These are phyloP conservation scores for Candidula unifasciata DNA, from an alignment of 2,888 invertebrate genomes.

Conservation along the genomic window DNA sequence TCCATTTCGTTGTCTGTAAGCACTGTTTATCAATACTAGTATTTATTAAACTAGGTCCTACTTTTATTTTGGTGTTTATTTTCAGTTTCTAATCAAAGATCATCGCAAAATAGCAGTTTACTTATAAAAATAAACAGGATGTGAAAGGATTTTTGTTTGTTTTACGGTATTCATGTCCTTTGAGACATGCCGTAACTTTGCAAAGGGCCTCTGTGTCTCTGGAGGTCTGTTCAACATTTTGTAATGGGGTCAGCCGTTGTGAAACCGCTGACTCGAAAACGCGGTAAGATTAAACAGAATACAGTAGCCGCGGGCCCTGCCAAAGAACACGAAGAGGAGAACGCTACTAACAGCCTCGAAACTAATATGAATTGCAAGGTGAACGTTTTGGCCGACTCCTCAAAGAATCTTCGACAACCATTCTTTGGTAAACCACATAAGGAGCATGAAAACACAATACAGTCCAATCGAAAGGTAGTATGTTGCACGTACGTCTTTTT, in stretches of 20 bases:
- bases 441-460: slow-evolving; percentile 4
- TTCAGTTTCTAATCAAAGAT: not conserved
- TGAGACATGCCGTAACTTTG: slow-evolving; percentile 41
- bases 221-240: slow-evolving; percentile 43
- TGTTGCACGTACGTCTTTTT: slow-evolving; percentile 14
- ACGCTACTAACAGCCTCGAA: slow-evolving; percentile 16
- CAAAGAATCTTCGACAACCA: slow-evolving; percentile 31
- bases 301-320: slow-evolving; percentile 24
- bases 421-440: slow-evolving; percentile 16
- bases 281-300: slow-evolving; percentile 37
- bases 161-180: slow-evolving; percentile 31
- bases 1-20: not conserved
- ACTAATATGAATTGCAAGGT: slow-evolving; percentile 14
- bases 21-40: no score
- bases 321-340: slow-evolving; percentile 19
- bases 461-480: slow-evolving; percentile 24
- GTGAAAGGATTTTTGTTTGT: not conserved
- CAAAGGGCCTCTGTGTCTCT: slow-evolving; percentile 44
- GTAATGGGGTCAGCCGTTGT: slow-evolving; percentile 48
- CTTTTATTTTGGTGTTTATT: not conserved
- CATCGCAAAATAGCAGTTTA: not conserved
- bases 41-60: not conserved
- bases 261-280: slow-evolving; percentile 42
- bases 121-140: not conserved
- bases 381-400: slow-evolving; percentile 33